phyloP scores from a whole-genome alignment of 2,888 invertebrate genomes.

The Chaitophorus viminalis region DNA sequence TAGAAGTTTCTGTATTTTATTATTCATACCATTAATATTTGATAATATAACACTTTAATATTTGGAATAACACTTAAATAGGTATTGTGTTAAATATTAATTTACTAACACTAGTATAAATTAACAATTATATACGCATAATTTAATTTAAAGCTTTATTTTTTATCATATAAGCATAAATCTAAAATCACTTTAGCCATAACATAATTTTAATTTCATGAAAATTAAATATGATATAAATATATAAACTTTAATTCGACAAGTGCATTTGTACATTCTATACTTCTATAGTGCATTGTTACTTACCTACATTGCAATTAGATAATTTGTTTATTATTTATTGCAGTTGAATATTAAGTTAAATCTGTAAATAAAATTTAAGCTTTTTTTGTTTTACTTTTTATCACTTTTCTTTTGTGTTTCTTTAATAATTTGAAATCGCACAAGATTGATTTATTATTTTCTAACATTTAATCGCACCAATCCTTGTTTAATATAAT shows the following conservation, averaged over 20 bases:
- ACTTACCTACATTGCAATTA: background rate
- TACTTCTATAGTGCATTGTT: background rate
- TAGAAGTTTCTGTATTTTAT: background rate
- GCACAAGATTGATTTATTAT: slow-evolving; percentile 59
- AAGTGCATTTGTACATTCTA: background rate
- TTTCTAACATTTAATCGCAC: slow-evolving; percentile 60
- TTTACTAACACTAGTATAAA: background rate
- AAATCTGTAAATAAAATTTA: slow-evolving; percentile 37
- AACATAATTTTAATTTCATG: too few relatives aligned
- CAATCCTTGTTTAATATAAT: slow-evolving; percentile 57
- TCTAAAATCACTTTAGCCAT: too few relatives aligned
- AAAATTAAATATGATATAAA: too few relatives aligned
- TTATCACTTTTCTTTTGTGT: slow-evolving; percentile 61
- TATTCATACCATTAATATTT: background rate
- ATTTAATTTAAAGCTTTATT: too few relatives aligned
- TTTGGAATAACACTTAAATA: background rate
- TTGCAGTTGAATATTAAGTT: slow-evolving; percentile 51
- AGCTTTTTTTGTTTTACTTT: slow-evolving; percentile 56
- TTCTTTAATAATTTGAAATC: slow-evolving; percentile 58
- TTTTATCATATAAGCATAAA: too few relatives aligned
- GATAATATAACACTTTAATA: background rate
- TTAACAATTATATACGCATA: too few relatives aligned
- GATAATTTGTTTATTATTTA: background rate
- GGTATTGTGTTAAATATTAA: background rate
- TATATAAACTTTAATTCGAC: too few relatives aligned